These are phyloP conservation scores for Tiphia femorata DNA, from an alignment of 2,888 invertebrate species.

Conservation along the genomic window DNA sequence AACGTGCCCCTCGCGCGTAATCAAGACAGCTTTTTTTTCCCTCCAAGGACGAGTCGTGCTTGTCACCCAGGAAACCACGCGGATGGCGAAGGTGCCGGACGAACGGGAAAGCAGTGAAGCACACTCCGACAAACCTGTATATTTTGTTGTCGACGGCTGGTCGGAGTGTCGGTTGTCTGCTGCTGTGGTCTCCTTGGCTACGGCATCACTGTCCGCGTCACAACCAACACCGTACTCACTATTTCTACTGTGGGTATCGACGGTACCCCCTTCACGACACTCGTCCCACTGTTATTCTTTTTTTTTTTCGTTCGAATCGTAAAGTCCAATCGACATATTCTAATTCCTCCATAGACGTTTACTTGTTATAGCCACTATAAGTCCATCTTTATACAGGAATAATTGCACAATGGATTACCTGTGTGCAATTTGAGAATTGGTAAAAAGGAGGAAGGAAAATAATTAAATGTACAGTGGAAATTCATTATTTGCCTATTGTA, in stretches of 20 bases:
- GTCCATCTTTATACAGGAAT: too few species aligned
- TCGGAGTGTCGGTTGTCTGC: conserved; percentile 65
- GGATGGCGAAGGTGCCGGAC: conserved; percentile 35
- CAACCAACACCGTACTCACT: conserved; percentile 33
- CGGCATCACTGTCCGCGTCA: conserved; percentile 65
- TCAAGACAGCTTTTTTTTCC: conserved; percentile 14
- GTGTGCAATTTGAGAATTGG: too few species aligned
- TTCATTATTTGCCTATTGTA: too few species aligned
- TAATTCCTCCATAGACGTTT: too few species aligned
- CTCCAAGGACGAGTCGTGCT: conserved; percentile 28
- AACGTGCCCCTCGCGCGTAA: conserved; percentile 43
- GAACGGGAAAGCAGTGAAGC: conserved; percentile 40
- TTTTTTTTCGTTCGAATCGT: too few species aligned
- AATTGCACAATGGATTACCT: too few species aligned
- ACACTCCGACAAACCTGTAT: conserved; percentile 47
- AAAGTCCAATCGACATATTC: too few species aligned
- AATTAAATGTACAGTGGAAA: too few species aligned
- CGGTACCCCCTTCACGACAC: not conserved
- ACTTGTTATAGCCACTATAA: too few species aligned
- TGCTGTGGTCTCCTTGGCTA: conserved; percentile 68
- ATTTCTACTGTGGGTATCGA: not conserved
- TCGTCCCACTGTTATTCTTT: too few species aligned
- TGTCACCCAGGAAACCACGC: conserved; percentile 61
- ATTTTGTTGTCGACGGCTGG: conserved; percentile 57
- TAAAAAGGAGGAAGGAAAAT: too few species aligned